These are phyloP conservation scores for Catharus fuscescens DNA, from an alignment of 2,113 vertebrate genomes.

Conservation along the genomic window DNA sequence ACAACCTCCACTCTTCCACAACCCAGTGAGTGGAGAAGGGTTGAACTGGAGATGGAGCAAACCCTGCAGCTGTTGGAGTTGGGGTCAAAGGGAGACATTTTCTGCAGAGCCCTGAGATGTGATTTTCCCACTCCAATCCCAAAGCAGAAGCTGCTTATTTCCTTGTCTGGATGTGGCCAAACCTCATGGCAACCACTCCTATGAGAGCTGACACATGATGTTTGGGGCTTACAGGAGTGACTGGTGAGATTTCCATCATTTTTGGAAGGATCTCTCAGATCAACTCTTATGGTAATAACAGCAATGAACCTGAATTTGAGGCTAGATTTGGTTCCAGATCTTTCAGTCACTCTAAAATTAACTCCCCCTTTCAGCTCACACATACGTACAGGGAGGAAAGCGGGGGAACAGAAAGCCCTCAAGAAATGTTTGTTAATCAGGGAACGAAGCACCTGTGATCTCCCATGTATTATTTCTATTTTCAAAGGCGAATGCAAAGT, in stretches of 20 bases:
- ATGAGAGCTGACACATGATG: neutral
- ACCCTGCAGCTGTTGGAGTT: neutral
- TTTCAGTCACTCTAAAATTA: slow-evolving; percentile 48
- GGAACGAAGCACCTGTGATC: slow-evolving; percentile 52
- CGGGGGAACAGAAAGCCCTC: neutral
- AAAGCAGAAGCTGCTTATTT: slow-evolving; percentile 7
- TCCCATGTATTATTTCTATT: slow-evolving; percentile 48
- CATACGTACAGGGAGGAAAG: neutral
- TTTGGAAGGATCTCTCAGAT: neutral
- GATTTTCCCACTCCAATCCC: neutral
- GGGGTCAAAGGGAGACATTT: neutral
- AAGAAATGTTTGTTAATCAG: slow-evolving; percentile 24
- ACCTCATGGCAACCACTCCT: neutral
- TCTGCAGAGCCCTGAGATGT: neutral
- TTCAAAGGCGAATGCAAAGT: slow-evolving; percentile 57
- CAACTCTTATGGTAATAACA: neutral
- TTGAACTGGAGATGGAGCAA: neutral
- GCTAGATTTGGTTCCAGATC: slow-evolving; percentile 10
- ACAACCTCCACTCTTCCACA: neutral
- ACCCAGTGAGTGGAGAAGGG: neutral
- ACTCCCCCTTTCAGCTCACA: neutral
- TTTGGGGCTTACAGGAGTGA: neutral
- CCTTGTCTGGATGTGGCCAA: neutral
- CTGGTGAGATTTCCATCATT: neutral
- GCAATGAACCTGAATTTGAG: neutral